These are phyloP conservation scores for Denticeps clupeoides DNA, from an alignment of 2,797 vertebrate genomes.

Conservation along the genomic window DNA sequence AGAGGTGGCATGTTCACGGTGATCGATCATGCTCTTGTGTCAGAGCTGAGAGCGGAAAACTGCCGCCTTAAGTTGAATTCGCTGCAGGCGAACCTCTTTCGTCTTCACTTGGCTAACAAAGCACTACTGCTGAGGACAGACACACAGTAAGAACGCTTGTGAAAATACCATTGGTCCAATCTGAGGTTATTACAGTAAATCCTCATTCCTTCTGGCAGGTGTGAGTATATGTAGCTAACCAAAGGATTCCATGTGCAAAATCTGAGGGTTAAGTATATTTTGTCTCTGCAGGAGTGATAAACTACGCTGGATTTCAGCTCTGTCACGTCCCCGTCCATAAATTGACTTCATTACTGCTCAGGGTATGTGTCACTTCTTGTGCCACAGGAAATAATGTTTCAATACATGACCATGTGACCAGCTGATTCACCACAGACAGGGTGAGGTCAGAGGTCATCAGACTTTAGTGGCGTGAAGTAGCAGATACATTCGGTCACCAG, in stretches of 20 bases:
- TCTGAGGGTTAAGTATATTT: too few relatives aligned
- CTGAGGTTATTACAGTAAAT: neutral
- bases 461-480: neutral
- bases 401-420: too few relatives aligned
- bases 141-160: conserved; percentile 69
- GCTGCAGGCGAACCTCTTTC: conserved; percentile 81
- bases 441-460: neutral
- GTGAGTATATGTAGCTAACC: too few relatives aligned
- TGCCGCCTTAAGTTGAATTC: conserved; percentile 82
- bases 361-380: conserved; percentile 50
- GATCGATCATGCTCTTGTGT: conserved; percentile 77
- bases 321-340: conserved; percentile 68
- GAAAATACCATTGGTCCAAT: neutral
- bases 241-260: too few relatives aligned
- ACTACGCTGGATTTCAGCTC: conserved; percentile 88
- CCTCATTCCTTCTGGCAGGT: too few relatives aligned
- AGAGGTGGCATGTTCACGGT: conserved; percentile 78
- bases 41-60: conserved; percentile 75
- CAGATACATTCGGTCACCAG: too few relatives aligned
- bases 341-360: conserved; percentile 72
- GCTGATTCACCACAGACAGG: too few relatives aligned
- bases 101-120: conserved; percentile 62
- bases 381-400: conserved; percentile 5
- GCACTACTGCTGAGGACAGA: conserved; percentile 78
- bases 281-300: conserved; percentile 77